phyloP scores from a whole-genome alignment of 2,888 invertebrate genomes.

The Blera fallax region DNA sequence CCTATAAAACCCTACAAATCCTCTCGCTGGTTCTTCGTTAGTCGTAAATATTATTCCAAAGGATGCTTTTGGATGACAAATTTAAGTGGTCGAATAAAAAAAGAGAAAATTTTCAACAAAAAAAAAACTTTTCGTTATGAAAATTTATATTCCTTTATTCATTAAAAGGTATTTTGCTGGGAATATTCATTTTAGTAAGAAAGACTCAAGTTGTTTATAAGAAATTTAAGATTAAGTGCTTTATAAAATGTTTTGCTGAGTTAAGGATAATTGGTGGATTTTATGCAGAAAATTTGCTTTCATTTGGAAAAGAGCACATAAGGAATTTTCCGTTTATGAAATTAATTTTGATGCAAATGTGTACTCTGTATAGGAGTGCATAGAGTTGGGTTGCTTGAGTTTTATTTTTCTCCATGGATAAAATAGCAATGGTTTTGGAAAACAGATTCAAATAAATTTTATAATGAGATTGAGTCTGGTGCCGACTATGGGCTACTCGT shows the following conservation, averaged over 20 bases:
- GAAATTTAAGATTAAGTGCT: conserved; percentile 27
- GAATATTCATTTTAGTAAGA: not conserved
- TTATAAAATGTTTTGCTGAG: not conserved
- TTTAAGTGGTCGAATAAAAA: conserved; percentile 12
- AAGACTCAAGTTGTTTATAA: conserved; percentile 1
- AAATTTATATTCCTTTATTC: conserved; percentile 29
- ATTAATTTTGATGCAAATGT: not conserved
- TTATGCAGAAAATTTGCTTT: not conserved
- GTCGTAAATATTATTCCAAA: conserved; percentile 34
- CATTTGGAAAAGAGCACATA: not conserved
- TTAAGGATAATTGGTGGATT: conserved; percentile 3
- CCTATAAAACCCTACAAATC: conserved; percentile 15
- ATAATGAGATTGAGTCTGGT: too few species aligned
- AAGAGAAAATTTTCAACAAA: not conserved
- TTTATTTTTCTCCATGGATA: too few species aligned
- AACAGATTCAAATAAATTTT: too few species aligned
- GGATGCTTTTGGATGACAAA: conserved; percentile 25
- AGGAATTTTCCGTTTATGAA: not conserved
- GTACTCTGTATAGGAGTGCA: not conserved
- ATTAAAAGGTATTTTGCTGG: not conserved
- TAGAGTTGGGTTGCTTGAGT: not conserved
- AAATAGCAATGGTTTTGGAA: too few species aligned
- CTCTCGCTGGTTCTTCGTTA: not conserved
- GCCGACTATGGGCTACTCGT: too few species aligned
- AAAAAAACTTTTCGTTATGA: conserved; percentile 22